Conservation (phyloP, 2,797 vertebrate species). For the Acanthurus tractus region DNA sequence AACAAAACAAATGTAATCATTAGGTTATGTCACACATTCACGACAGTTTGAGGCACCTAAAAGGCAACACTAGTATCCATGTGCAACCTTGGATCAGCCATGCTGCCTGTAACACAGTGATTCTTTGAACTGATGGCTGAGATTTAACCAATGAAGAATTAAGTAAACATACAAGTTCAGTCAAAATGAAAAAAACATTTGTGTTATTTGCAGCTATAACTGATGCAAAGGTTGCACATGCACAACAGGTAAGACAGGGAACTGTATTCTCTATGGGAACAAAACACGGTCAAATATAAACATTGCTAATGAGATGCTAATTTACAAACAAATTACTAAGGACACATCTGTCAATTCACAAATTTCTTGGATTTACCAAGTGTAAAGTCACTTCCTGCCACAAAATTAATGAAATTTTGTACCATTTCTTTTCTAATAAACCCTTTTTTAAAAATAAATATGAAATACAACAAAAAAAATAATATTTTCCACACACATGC, state of each 20-base stretch:
- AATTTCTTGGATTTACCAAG: slow-evolving; percentile 21
- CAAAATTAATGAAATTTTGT: slow-evolving; percentile 17
- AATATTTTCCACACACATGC: slow-evolving; percentile 14
- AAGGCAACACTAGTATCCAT: slow-evolving; percentile 9
- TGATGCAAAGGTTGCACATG: slow-evolving; percentile 46
- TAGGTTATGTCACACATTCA: slow-evolving; percentile 26
- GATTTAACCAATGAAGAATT: background rate
- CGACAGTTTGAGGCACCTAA: slow-evolving; percentile 35
- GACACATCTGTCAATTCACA: slow-evolving; percentile 9
- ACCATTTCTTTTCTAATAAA: slow-evolving; percentile 38
- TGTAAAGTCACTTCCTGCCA: slow-evolving; percentile 26
- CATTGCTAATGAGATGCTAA: slow-evolving; percentile 16
- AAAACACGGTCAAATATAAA: slow-evolving; percentile 14
- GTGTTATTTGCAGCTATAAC: slow-evolving; percentile 6
- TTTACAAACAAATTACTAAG: slow-evolving; percentile 35
- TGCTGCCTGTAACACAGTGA: slow-evolving; percentile 37
- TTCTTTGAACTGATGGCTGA: background rate
- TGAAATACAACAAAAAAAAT: slow-evolving; percentile 48
- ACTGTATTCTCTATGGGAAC: slow-evolving; percentile 6
- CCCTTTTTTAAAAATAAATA: slow-evolving; percentile 74
- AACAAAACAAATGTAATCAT: slow-evolving; percentile 4
- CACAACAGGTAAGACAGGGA: slow-evolving; percentile 5
- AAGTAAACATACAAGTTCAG: background rate
- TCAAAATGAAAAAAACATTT: slow-evolving; percentile 4
- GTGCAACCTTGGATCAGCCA: slow-evolving; percentile 44